Conservation (phyloP, 2,888 invertebrate genomes). For the Ceramica pisi region DNA sequence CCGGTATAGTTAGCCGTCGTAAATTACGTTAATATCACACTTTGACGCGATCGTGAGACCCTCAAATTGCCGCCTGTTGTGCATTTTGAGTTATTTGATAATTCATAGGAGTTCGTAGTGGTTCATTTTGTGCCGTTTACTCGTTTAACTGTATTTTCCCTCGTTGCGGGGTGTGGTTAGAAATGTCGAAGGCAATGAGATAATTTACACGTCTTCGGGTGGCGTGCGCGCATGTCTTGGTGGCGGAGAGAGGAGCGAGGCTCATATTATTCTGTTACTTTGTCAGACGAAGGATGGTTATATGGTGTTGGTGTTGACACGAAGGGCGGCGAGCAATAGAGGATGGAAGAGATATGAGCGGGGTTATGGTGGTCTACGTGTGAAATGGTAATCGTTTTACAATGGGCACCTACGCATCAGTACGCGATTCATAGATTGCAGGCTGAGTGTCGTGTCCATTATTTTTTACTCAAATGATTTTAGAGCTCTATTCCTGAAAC, state of each 20-base stretch:
- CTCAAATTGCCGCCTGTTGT: constrained; percentile 82
- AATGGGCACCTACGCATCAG: too few species aligned
- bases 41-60: constrained; percentile 82
- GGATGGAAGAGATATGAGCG: background rate
- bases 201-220: constrained; percentile 60
- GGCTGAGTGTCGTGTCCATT: too few species aligned
- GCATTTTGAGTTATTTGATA: constrained; percentile 84
- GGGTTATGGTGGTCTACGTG: background rate
- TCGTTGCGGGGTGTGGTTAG: constrained; percentile 53
- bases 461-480: too few species aligned
- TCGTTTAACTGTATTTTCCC: constrained; percentile 63
- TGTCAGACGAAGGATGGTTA: constrained; percentile 20
- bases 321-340: background rate
- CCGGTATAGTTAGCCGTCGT: constrained; percentile 78
- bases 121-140: constrained; percentile 63
- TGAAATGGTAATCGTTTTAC: background rate
- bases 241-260: constrained; percentile 29
- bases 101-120: constrained; percentile 69
- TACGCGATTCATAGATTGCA: too few species aligned
- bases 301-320: constrained; percentile 17
- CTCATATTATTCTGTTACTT: constrained; percentile 50
- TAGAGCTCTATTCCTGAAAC: too few species aligned
- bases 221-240: constrained; percentile 44
- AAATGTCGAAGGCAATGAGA: constrained; percentile 59
- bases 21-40: constrained; percentile 85